Base-by-base conservation (phyloP, 2,888 invertebrate species). In the Apodemia zela region DNA sequence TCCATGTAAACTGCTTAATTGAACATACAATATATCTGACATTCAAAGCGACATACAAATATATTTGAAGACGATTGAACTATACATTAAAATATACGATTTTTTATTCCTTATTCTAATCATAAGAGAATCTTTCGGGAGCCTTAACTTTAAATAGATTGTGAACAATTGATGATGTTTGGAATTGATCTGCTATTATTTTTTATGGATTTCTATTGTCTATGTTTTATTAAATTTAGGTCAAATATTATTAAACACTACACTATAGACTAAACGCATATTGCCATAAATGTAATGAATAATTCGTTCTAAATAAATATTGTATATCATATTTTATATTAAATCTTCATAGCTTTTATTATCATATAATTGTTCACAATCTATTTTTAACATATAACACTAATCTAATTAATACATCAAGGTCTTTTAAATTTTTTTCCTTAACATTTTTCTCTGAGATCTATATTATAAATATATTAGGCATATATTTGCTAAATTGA, bases 21-120 rank as follows among this genome's bases (percentile, higher is more conserved):
- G 45, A 45, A 62, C 62, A 62, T 58, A 45, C 62, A 42, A 33
- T 38, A 38, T 29, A 6, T 68, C 73, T 82, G 82, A 89, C 88
- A 89, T 82, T 82, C 79, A 89, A 89, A 89, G 89, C 89, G 88
- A 89, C 79, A 85, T 86, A 85, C 79, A 87, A 85, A 85, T 82
- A 81, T 79, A 85, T 79, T 78, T 77, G 80, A 78, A 81, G 80
- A 79, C 78, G 64, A 66, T 78, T 79, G 77, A 80, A 79, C 78
- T 79, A 81, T 73, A 84, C 81, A 77, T 81, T 89, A 85, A 87
- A 86, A 87, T 89, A 89, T 81, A 82, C 77, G 74, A 72, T 68
- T 72, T 75, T 21, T 76, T 82, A 71, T 79, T 81, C 81, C 89
- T 89, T 89, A 89, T 73, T 81, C 80, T 90, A 89, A 89, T 90